Evolutionary conservation across 2,113 vertebrate genomes (phyloP).

Genomic region (Orientallactaga bullata): DNA sequence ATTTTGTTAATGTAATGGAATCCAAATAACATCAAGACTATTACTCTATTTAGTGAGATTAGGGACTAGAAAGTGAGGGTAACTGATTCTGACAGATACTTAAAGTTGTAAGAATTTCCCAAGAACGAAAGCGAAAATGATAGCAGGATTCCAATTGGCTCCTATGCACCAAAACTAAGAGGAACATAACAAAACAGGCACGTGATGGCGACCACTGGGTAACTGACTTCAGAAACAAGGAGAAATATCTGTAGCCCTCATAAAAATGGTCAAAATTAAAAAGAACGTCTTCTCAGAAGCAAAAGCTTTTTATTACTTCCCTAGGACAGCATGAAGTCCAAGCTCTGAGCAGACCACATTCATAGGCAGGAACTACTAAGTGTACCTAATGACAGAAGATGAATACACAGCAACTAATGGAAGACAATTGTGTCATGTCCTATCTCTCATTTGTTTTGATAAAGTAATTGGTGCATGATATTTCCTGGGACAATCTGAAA

Average conservation of each 20-base stretch:
- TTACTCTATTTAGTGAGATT: neutral
- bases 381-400: neutral
- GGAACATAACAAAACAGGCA: neutral
- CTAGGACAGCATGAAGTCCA: neutral
- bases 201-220: neutral
- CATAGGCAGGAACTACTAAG: fast-evolving
- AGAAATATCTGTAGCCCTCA: neutral
- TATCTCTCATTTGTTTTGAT: neutral
- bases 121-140: neutral
- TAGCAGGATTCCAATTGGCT: neutral
- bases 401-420: neutral
- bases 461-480: neutral
- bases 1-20: neutral
- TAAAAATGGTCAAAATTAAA: neutral
- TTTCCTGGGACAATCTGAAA: neutral
- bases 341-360: no score
- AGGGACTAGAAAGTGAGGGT: neutral
- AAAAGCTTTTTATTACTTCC: neutral
- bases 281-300: neutral
- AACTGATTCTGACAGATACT: neutral
- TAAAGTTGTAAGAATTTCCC: neutral
- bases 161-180: neutral
- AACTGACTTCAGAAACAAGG: neutral
- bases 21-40: neutral
- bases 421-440: neutral